Conservation (phyloP, 1,140 invertebrate genomes). For the Drosophila malerkotliana region DNA sequence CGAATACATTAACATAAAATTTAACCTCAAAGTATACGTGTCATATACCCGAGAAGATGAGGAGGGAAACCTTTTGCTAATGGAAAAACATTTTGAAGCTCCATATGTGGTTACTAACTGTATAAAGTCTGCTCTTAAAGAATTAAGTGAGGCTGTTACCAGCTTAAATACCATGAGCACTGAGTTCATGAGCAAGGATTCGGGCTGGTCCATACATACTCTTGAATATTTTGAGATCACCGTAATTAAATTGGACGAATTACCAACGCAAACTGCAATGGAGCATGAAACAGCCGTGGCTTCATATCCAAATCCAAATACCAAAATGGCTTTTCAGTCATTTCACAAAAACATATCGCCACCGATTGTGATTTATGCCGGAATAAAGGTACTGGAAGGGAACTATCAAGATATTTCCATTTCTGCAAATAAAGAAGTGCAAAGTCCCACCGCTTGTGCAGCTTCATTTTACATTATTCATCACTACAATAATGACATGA, state of each 20-base stretch:
- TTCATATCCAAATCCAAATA: background rate
- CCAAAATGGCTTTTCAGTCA: background rate
- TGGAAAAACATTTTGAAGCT: background rate
- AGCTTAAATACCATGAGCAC: background rate
- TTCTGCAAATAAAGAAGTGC: background rate
- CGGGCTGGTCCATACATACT: background rate
- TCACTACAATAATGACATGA: background rate
- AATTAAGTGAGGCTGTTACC: background rate
- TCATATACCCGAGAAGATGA: background rate
- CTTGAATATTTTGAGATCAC: conserved; percentile 2
- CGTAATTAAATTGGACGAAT: background rate
- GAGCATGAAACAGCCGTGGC: background rate
- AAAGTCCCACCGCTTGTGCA: conserved; percentile 1
- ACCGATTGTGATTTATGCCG: conserved; percentile 4
- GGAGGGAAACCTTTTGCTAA: background rate
- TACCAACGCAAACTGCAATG: background rate
- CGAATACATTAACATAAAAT: background rate
- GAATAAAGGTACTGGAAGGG: background rate
- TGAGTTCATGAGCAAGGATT: background rate
- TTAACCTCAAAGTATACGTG: background rate
- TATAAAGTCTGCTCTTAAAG: background rate
- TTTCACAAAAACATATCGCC: background rate
- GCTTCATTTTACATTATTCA: conserved; percentile 11
- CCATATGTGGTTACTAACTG: background rate
- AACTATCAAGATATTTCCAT: background rate